Conservation (phyloP, 2,113 vertebrate genomes). For the Dipodomys ordii region DNA sequence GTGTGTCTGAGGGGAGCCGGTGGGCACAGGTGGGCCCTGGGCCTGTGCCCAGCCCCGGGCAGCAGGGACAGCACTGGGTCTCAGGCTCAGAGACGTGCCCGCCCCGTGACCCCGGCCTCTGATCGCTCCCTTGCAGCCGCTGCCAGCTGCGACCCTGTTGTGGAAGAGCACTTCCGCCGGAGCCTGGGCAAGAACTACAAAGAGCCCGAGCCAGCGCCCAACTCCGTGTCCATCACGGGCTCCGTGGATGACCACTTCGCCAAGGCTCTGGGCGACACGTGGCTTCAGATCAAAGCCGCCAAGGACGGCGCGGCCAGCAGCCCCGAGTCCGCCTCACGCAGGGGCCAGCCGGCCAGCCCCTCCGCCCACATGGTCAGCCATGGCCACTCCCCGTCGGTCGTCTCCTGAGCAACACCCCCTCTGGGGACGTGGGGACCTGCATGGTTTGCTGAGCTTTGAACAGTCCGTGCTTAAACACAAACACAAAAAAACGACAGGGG, state of each 20-base stretch:
- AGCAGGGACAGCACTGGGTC: background rate
- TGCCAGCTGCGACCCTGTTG: constrained; percentile 95
- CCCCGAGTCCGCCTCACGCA: constrained; percentile 90
- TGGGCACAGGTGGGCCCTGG: too few species aligned
- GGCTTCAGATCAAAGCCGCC: constrained; percentile 97
- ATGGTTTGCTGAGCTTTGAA: constrained; percentile 90
- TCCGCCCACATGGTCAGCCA: constrained; percentile 96
- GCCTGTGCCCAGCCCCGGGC: too few species aligned
- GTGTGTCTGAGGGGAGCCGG: too few species aligned
- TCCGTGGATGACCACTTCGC: constrained; percentile 99
- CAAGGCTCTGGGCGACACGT: constrained; percentile 98
- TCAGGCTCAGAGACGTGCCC: too few species aligned
- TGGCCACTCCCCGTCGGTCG: constrained; percentile 96
- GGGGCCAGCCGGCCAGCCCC: constrained; percentile 91
- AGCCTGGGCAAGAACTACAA: constrained; percentile 99
- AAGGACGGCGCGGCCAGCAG: constrained; percentile 92
- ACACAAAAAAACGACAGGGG: constrained; percentile 68
- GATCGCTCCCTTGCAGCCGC: constrained; percentile 83
- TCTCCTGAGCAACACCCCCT: constrained; percentile 90
- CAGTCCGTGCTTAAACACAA: constrained; percentile 86
- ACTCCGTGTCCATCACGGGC: constrained; percentile 98
- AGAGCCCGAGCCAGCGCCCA: constrained; percentile 95
- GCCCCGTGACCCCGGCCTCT: background rate
- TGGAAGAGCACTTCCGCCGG: constrained; percentile 98
- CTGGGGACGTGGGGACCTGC: constrained; percentile 78